Evolutionary conservation across 92 coral and sea anemone species (phyloP).

Genomic region (Ricordea florida): DNA sequence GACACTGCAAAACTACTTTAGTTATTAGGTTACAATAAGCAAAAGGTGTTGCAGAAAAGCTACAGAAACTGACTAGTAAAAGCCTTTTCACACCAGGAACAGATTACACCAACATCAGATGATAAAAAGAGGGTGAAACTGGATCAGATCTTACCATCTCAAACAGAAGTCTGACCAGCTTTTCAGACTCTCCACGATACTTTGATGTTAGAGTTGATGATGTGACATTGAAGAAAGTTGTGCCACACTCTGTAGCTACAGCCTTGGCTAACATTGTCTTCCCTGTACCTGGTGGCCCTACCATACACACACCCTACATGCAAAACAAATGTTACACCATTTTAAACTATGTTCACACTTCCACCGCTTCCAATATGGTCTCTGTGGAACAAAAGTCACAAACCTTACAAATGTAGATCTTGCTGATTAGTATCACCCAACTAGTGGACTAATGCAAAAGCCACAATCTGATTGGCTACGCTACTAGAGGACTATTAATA

Average conservation of each 20-base stretch:
- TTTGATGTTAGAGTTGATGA: slow-evolving; percentile 96
- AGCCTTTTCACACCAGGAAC: slow-evolving; percentile 7
- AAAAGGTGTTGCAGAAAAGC: no score
- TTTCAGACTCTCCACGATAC: slow-evolving; percentile 98
- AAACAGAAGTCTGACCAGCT: slow-evolving; percentile 91
- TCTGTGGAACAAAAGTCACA: no score
- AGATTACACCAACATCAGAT: background rate
- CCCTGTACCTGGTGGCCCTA: slow-evolving; percentile 99
- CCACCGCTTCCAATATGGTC: no score
- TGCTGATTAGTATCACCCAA: no score
- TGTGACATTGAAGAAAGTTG: slow-evolving; percentile 96
- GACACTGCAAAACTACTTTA: no score
- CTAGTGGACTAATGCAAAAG: no score
- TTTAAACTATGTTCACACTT: background rate
- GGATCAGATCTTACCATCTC: slow-evolving; percentile 74
- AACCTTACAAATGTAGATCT: no score
- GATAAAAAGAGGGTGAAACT: background rate
- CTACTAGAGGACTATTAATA: no score
- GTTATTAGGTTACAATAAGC: no score
- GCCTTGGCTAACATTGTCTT: slow-evolving; percentile 98
- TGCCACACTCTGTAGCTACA: slow-evolving; percentile 97
- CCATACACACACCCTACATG: slow-evolving; percentile 95
- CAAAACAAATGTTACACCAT: background rate
- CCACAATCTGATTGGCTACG: no score
- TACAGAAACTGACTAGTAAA: background rate